Conservation (phyloP, 2,113 vertebrate species). For the Euleptes europaea region DNA sequence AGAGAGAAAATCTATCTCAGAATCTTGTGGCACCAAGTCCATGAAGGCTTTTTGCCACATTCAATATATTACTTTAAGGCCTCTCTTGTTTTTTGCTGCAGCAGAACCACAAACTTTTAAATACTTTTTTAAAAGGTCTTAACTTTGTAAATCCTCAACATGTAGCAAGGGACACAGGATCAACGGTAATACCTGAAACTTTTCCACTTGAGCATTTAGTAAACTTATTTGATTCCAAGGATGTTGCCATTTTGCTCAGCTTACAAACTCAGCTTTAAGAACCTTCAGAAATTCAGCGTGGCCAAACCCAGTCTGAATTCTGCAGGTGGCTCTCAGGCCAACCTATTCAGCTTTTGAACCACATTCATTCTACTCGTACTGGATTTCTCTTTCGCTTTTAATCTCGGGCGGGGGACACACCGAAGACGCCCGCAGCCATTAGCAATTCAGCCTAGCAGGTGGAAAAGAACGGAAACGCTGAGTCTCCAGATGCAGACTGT, state of each 20-base stretch:
- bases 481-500: conserved; percentile 4
- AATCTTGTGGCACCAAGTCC: no score
- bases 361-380: not conserved
- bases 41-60: not conserved
- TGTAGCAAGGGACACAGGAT: no score
- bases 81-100: not conserved
- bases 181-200: not conserved
- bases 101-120: not conserved
- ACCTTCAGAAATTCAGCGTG: no score
- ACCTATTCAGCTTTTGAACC: not conserved
- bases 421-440: conserved; percentile 32
- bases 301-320: not conserved
- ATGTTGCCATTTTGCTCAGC: not conserved
- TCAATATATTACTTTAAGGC: no score
- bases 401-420: conserved; percentile 29
- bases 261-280: no score
- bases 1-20: not conserved
- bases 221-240: not conserved
- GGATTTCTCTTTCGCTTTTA: conserved; percentile 26
- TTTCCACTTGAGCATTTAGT: not conserved
- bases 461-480: conserved; percentile 27
- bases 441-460: not conserved
- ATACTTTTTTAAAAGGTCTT: no score
- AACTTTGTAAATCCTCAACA: not conserved
- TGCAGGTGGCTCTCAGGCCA: not conserved